These are phyloP conservation scores for Menura novaehollandiae DNA, from an alignment of 2,113 vertebrate genomes.

Conservation along the genomic window DNA sequence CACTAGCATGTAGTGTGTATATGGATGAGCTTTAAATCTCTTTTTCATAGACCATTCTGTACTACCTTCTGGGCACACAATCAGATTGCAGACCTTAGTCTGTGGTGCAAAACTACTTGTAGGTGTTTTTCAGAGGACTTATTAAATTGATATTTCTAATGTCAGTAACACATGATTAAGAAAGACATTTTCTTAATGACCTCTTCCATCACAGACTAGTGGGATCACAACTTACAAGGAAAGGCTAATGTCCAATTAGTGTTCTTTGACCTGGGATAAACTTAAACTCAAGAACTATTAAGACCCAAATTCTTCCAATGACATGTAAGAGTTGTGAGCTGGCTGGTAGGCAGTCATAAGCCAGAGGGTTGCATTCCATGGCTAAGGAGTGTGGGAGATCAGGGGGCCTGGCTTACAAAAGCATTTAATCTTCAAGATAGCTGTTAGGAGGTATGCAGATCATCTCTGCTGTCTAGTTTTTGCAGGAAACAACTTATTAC, in stretches of 20 bases:
- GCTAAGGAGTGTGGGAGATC: not conserved
- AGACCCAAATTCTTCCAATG: not conserved
- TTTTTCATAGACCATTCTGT: not conserved
- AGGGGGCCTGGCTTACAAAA: not conserved
- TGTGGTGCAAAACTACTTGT: not conserved
- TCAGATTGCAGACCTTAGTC: not conserved
- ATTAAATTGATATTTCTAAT: not conserved
- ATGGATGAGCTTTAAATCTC: not conserved
- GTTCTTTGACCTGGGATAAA: constrained; percentile 38
- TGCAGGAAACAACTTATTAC: not conserved
- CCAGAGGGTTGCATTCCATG: not conserved
- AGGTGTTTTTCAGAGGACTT: not conserved
- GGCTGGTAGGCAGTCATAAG: not conserved
- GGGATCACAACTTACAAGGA: not conserved
- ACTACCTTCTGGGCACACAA: not conserved
- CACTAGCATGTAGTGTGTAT: not conserved
- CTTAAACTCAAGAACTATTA: not conserved
- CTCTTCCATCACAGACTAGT: constrained; percentile 7
- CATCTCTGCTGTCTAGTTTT: not conserved
- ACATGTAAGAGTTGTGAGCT: not conserved
- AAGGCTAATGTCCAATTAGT: constrained; percentile 42
- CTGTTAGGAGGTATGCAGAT: not conserved
- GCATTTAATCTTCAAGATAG: not conserved
- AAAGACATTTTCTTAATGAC: not conserved
- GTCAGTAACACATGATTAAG: constrained; percentile 3